Conservation (phyloP, 2,113 vertebrate species). For the Nyctibius bracteatus region DNA sequence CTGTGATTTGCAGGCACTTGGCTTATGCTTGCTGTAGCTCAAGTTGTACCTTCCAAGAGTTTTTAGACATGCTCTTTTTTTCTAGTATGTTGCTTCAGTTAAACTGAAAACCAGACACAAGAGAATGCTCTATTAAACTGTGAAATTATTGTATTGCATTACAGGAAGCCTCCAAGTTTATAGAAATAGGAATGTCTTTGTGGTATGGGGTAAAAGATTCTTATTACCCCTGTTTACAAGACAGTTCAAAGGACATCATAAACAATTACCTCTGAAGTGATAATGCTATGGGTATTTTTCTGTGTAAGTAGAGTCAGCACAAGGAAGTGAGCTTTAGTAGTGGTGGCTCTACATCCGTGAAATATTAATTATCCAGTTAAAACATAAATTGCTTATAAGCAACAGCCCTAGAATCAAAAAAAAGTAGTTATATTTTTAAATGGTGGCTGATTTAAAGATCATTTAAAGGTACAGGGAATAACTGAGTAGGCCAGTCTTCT, state of each 20-base stretch:
- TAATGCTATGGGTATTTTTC: neutral
- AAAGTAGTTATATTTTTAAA: neutral
- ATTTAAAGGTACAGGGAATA: neutral
- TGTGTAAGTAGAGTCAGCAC: neutral
- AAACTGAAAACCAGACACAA: neutral
- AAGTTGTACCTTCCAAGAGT: neutral
- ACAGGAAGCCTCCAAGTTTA: neutral
- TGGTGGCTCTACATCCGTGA: neutral
- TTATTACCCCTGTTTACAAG: neutral
- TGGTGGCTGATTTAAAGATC: neutral
- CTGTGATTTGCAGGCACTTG: constrained; percentile 14
- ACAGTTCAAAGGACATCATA: neutral
- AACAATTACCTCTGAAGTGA: neutral
- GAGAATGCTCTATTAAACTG: neutral
- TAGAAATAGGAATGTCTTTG: neutral
- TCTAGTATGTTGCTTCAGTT: neutral
- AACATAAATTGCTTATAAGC: neutral
- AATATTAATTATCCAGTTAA: neutral
- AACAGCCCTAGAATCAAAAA: neutral
- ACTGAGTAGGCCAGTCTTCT: neutral
- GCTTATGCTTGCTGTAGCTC: neutral
- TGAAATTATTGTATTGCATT: constrained; percentile 19
- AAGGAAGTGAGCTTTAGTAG: neutral
- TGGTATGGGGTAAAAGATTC: neutral
- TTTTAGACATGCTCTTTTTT: neutral